phyloP scores from a whole-genome alignment of 2,888 invertebrate species.

The Thecocarcelia acutangulata region DNA sequence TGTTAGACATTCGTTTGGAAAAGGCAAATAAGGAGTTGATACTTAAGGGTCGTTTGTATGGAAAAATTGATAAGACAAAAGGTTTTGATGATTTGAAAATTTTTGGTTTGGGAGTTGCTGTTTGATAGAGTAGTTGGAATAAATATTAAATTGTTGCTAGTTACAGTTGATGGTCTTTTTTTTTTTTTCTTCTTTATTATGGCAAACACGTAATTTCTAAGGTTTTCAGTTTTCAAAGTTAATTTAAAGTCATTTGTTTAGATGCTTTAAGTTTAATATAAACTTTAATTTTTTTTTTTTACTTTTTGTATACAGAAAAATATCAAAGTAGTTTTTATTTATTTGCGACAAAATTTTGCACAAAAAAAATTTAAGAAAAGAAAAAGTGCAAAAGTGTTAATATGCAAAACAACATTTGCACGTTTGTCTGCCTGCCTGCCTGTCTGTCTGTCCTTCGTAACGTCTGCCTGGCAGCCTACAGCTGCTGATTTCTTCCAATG shows the following conservation, averaged over 20 bases:
- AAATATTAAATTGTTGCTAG: neutral
- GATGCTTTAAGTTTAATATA: conserved; percentile 20
- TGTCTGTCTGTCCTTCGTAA: conserved; percentile 17
- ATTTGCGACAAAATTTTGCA: neutral
- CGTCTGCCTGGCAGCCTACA: neutral
- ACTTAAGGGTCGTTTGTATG: conserved; percentile 73
- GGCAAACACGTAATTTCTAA: conserved; percentile 33
- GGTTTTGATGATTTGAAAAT: conserved; percentile 79
- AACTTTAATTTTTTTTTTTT: neutral
- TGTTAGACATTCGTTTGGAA: conserved; percentile 69
- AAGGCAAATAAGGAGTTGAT: conserved; percentile 68
- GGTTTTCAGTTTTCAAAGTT: conserved; percentile 4
- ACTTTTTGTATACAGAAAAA: conserved; percentile 9
- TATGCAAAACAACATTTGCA: conserved; percentile 76
- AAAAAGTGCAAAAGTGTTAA: conserved; percentile 69
- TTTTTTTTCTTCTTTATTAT: too few species aligned
- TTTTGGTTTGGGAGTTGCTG: conserved; percentile 75
- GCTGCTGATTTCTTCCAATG: conserved; percentile 8
- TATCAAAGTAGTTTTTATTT: conserved; percentile 21
- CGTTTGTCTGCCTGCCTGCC: conserved; percentile 39
- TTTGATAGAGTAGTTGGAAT: conserved; percentile 46
- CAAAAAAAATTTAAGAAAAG: neutral
- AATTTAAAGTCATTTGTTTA: conserved; percentile 35
- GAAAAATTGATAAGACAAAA: conserved; percentile 78
- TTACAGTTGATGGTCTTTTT: neutral